Evolutionary conservation across 1,140 invertebrate genomes (phyloP).

Genomic region (Pissodes strobi): DNA sequence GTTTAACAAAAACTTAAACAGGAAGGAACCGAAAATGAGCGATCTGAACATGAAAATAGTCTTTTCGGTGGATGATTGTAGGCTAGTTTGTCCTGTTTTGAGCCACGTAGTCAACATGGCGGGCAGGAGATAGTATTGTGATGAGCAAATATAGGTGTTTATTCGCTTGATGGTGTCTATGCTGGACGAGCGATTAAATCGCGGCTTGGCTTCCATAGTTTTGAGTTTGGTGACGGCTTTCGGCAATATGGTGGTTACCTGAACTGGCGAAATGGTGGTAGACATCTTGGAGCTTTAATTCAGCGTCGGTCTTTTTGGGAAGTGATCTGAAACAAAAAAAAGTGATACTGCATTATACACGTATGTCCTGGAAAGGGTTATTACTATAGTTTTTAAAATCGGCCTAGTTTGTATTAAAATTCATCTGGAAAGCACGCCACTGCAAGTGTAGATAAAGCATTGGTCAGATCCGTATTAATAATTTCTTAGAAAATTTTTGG

Average conservation of each 20-base stretch:
- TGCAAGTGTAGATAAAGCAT: no score
- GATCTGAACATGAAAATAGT: slow-evolving; percentile 43
- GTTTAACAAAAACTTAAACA: slow-evolving; percentile 27
- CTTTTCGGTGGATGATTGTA: slow-evolving; percentile 41
- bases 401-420: no score
- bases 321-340: no score
- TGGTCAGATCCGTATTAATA: no score
- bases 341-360: no score
- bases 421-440: no score
- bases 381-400: no score
- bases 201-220: slow-evolving; percentile 32
- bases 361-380: no score
- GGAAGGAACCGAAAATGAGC: slow-evolving; percentile 35
- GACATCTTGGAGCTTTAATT: slow-evolving; percentile 33
- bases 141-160: slow-evolving; percentile 51
- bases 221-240: slow-evolving; percentile 29
- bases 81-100: slow-evolving; percentile 41
- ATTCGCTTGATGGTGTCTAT: slow-evolving; percentile 48
- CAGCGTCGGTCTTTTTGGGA: no score
- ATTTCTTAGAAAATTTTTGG: no score
- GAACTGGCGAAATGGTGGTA: slow-evolving; percentile 8
- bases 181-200: slow-evolving; percentile 41
- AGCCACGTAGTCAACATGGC: slow-evolving; percentile 47
- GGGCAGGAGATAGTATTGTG: slow-evolving; percentile 48
- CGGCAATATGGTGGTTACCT: slow-evolving; percentile 20